phyloP scores from a whole-genome alignment of 2,888 invertebrate genomes.

The Macroteleia sp. region DNA sequence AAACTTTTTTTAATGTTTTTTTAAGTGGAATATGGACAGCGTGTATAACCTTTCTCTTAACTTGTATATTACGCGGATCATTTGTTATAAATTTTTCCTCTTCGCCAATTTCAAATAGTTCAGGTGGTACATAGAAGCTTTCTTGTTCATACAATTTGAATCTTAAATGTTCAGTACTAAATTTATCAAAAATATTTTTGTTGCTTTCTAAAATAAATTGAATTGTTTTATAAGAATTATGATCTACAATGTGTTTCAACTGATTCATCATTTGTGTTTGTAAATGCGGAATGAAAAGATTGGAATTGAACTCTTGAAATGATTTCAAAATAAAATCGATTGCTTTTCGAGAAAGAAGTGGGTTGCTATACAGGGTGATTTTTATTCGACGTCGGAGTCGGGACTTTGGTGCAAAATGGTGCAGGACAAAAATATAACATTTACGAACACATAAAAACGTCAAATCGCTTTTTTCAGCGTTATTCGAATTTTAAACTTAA shows the following conservation, averaged over 20 bases:
- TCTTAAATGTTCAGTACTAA: constrained; percentile 26
- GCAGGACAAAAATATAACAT: no score
- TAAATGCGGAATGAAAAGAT: constrained; percentile 31
- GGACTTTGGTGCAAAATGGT: no score
- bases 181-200: constrained; percentile 31
- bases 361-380: constrained; percentile 46
- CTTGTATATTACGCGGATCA: not conserved
- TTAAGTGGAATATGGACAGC: not conserved
- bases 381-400: no score
- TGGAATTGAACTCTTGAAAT: constrained; percentile 37
- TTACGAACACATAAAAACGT: no score
- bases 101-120: constrained; percentile 42
- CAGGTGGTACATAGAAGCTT: constrained; percentile 19
- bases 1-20: constrained; percentile 3
- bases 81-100: not conserved
- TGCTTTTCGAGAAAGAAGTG: constrained; percentile 39
- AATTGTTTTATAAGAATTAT: not conserved
- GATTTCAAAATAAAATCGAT: constrained; percentile 25
- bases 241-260: not conserved
- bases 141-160: constrained; percentile 22
- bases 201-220: constrained; percentile 27
- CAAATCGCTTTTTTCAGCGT: no score
- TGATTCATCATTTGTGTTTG: constrained; percentile 17
- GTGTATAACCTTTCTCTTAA: constrained; percentile 1
- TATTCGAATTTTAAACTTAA: no score